Conservation (phyloP, 2,113 vertebrate genomes). For the Poeciliopsis prolifica region DNA sequence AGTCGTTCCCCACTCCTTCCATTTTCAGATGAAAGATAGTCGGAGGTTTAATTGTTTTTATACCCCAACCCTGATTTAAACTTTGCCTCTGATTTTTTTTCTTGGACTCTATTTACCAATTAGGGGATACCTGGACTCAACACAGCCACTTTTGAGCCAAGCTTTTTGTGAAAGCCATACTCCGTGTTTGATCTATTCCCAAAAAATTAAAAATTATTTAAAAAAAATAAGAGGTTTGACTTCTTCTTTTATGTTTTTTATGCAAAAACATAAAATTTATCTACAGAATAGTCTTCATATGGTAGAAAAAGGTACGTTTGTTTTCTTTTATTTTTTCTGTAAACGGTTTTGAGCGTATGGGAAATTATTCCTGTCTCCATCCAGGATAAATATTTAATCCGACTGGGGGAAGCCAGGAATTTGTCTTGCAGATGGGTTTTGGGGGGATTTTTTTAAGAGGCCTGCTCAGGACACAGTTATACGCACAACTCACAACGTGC, state of each 20-base stretch:
- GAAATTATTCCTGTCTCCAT: slow-evolving; percentile 39
- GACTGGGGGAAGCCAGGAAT: slow-evolving; percentile 41
- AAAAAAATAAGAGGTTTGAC: background rate
- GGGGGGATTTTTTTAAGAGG: slow-evolving; percentile 17
- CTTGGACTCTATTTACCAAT: too few relatives aligned
- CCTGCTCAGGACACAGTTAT: slow-evolving; percentile 32
- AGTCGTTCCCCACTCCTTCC: too few relatives aligned
- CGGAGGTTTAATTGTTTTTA: too few relatives aligned
- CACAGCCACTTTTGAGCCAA: too few relatives aligned
- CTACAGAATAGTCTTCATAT: background rate
- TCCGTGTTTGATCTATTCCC: background rate
- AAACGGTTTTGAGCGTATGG: slow-evolving; percentile 28
- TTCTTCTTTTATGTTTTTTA: background rate
- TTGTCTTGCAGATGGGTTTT: slow-evolving; percentile 44
- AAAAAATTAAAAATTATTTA: background rate
- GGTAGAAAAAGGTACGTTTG: background rate
- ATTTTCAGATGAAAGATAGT: too few relatives aligned
- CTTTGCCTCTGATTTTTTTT: too few relatives aligned
- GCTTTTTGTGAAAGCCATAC: too few relatives aligned
- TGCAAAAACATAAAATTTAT: too few relatives aligned
- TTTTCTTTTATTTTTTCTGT: slow-evolving; percentile 2
- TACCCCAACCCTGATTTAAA: too few relatives aligned
- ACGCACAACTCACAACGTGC: slow-evolving; percentile 25
- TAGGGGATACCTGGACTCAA: too few relatives aligned
- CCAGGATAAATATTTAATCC: slow-evolving; percentile 66